Percentiles rank a stretch among this genome's conserved stretches.
These are phyloP conservation scores for Lagria hirta DNA, from an alignment of 2,888 invertebrate genomes.

Conservation along the genomic window DNA sequence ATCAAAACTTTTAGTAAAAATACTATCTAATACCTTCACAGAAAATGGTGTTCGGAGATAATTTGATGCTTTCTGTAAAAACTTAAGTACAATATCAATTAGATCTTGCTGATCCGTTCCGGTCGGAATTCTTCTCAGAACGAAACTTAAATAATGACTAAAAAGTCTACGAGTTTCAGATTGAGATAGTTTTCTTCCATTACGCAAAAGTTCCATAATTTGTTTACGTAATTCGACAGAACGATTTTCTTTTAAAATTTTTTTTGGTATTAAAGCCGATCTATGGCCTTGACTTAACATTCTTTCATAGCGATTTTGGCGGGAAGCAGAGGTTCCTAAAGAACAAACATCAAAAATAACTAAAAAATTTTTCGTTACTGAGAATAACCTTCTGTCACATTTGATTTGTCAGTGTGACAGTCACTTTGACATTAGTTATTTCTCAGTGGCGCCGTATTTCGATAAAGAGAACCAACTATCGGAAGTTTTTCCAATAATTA, in stretches of 20 bases:
- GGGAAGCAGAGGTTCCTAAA: slow-evolving; percentile 20
- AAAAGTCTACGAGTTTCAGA: slow-evolving; percentile 76
- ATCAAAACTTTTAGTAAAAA: not conserved
- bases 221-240: slow-evolving; percentile 47
- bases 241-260: slow-evolving; percentile 48
- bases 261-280: slow-evolving; percentile 48
- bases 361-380: too few relatives aligned
- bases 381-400: too few relatives aligned
- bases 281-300: slow-evolving; percentile 51
- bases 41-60: slow-evolving; percentile 70
- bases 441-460: too few relatives aligned
- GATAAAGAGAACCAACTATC: too few relatives aligned
- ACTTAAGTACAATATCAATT: slow-evolving; percentile 71
- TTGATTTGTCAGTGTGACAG: too few relatives aligned
- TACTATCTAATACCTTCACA: slow-evolving; percentile 56
- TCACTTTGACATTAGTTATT: too few relatives aligned
- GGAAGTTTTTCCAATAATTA: too few relatives aligned
- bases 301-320: slow-evolving; percentile 54
- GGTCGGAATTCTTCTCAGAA: slow-evolving; percentile 68
- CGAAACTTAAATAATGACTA: slow-evolving; percentile 73
- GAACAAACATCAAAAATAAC: too few relatives aligned
- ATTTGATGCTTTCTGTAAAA: slow-evolving; percentile 72
- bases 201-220: slow-evolving; percentile 59
- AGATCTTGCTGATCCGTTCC: slow-evolving; percentile 60
- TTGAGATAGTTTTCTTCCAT: slow-evolving; percentile 69